Evolutionary conservation across 1,140 invertebrate genomes (phyloP), one percentile per base, ranked within the genome.

Genomic region (Drosophila pallidifrons): DNA sequence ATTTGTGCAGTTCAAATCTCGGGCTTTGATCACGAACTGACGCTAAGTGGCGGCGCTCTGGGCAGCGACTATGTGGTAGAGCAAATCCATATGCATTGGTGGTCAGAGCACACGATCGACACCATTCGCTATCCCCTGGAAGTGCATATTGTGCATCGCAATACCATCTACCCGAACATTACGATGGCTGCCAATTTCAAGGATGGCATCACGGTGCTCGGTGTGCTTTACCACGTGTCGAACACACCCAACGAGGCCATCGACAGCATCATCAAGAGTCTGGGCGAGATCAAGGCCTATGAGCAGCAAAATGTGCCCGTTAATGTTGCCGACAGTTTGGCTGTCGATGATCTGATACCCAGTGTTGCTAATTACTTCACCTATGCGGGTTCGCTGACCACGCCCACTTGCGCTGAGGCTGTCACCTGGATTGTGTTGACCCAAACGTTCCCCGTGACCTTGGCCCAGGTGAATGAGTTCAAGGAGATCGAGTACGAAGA

Each of bases 81-180:
- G 35, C 95, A 96, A 82, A 93, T 97, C 25, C 96, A 97, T 81
- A 95, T 97, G 78, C 96, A 97, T 82, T 97, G 96, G 95, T 94
- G 94, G 57, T 96, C 96, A 0, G 96, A 97, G 86, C 96, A 97
- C 83, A 95, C 94, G 0, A 93, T 97, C 41, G 94, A 92, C n/a
- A 75, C 81, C n/a, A 77, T 91, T n/a, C 94, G 94, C 54, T 94
- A 93, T 73, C 93, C 94, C 0, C 76, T 95, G 51, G 95, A 96
- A 91, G 77, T 96, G 69, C 96, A 97, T 88, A 93, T 97, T 4
- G 96, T 97, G 1, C 95, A 96, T 91, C 95, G 94, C 71, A 94
- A 95, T 3, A 93, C 91, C 32, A 92, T 94, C 13, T 96, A 95
- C 77, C 91, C 82, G 0, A 95, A 93, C 68, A 81, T 95, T 6